These are phyloP conservation scores for Helogale parvula DNA, from an alignment of 2,113 vertebrate species.

Conservation along the genomic window DNA sequence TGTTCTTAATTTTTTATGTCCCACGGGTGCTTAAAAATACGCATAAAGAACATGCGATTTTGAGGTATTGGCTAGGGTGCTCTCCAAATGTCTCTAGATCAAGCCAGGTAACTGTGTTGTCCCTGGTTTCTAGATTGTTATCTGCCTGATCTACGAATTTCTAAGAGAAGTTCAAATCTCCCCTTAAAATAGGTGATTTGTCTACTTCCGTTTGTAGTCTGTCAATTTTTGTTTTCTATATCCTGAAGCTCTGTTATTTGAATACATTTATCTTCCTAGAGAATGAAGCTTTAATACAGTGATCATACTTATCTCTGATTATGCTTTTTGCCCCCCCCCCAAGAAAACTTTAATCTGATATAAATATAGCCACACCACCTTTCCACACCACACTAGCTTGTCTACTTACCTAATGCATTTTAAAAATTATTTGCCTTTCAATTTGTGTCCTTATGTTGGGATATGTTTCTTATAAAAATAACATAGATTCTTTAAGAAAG, in stretches of 20 bases:
- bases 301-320: neutral
- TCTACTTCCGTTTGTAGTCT: neutral
- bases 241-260: neutral
- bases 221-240: neutral
- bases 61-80: neutral
- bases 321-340: neutral
- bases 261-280: neutral
- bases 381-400: neutral
- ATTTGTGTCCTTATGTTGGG: neutral
- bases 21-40: neutral
- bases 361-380: neutral
- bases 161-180: neutral
- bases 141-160: neutral
- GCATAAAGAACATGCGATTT: neutral
- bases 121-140: neutral
- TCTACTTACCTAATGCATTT: neutral
- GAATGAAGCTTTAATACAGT: neutral
- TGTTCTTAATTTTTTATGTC: constrained; percentile 16
- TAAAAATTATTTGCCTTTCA: constrained; percentile 9
- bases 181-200: neutral
- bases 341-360: neutral
- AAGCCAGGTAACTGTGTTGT: neutral
- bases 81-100: neutral
- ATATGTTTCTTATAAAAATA: neutral
- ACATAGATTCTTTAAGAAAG: neutral